phyloP scores from a whole-genome alignment of 2,113 vertebrate species.

The Pangasianodon hypophthalmus region DNA sequence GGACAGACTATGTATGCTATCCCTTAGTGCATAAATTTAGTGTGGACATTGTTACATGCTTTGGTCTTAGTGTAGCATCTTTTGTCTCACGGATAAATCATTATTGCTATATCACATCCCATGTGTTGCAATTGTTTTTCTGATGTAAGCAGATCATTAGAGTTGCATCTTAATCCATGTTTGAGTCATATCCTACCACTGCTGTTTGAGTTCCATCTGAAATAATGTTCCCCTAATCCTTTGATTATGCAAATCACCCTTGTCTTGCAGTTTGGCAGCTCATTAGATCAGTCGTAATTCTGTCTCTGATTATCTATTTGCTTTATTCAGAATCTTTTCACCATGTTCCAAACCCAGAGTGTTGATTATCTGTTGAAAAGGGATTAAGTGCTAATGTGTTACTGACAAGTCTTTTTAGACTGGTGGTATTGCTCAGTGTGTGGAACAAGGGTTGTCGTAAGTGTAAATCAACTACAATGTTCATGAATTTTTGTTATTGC shows the following conservation, averaged over 20 bases:
- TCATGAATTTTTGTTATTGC: conserved; percentile 2
- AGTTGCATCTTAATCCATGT: neutral
- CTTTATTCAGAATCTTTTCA: conserved; percentile 13
- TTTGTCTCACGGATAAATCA: conserved; percentile 25
- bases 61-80: conserved; percentile 20
- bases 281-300: neutral
- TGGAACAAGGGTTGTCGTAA: neutral
- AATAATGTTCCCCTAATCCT: conserved; percentile 18
- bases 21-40: neutral
- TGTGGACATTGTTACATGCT: conserved; percentile 20
- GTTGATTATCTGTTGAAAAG: conserved; percentile 34
- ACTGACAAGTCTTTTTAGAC: neutral
- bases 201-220: neutral
- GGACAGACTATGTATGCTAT: conserved; percentile 30
- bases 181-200: neutral
- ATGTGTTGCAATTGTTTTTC: neutral
- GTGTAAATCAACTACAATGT: conserved; percentile 5
- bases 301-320: neutral
- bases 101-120: neutral
- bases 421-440: neutral
- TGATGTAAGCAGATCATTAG: neutral
- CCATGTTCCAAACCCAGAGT: conserved; percentile 9
- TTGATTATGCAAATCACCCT: conserved; percentile 14
- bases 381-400: conserved; percentile 25
- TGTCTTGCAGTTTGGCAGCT: conserved; percentile 18